phyloP scores from a whole-genome alignment of 2,797 vertebrate genomes.

The Florisuga fusca region DNA sequence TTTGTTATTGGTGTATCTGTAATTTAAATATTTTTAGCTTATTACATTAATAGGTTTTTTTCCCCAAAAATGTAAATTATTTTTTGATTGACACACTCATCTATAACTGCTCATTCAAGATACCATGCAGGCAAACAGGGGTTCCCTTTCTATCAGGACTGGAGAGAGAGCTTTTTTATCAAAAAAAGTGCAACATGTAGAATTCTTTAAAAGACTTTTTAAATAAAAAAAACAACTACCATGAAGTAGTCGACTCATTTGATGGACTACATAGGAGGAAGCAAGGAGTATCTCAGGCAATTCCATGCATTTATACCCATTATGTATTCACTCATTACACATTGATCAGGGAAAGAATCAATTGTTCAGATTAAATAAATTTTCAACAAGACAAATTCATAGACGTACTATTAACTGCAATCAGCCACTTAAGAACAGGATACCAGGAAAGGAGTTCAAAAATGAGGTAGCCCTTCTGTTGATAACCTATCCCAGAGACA shows the following conservation, averaged over 20 bases:
- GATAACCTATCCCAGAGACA: not conserved
- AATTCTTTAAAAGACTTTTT: not conserved
- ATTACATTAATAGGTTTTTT: not conserved
- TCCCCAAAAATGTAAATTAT: not conserved
- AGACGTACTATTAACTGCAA: not conserved
- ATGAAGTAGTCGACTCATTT: not conserved
- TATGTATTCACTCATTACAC: slow-evolving; percentile 20
- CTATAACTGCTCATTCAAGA: not conserved
- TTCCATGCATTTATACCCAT: slow-evolving; percentile 21
- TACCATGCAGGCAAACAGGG: not conserved
- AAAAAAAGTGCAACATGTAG: not conserved
- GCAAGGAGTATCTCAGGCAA: not conserved
- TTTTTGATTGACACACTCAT: not conserved
- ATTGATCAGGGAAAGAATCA: slow-evolving; percentile 17
- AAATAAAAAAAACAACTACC: not conserved
- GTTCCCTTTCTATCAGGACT: not conserved
- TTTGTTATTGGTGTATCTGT: slow-evolving; percentile 62
- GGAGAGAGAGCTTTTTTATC: not conserved
- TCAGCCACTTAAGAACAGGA: not conserved
- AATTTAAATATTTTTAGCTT: slow-evolving; percentile 67
- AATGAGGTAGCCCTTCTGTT: not conserved
- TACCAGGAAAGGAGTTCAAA: not conserved
- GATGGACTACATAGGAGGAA: not conserved
- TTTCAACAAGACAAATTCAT: slow-evolving; percentile 11
- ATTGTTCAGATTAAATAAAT: slow-evolving; percentile 36